phyloP scores from a whole-genome alignment of 2,797 vertebrate genomes.

The Chanos chanos region DNA sequence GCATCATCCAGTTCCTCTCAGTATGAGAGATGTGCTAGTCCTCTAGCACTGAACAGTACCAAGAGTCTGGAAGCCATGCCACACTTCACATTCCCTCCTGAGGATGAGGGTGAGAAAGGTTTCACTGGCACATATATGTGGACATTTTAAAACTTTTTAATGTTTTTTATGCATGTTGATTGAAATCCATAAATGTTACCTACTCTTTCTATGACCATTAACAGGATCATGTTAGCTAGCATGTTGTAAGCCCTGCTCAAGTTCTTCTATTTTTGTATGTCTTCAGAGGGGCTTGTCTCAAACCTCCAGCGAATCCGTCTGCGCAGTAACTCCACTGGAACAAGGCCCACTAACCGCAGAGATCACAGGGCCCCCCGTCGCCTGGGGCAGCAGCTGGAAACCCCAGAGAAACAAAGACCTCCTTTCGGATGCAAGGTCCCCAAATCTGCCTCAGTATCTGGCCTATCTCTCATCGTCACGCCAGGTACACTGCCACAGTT shows the following conservation, averaged over 20 bases:
- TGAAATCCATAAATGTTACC: too few species aligned
- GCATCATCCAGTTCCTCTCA: constrained; percentile 81
- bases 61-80: constrained; percentile 85
- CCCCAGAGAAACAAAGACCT: constrained; percentile 69
- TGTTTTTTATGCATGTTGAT: too few species aligned
- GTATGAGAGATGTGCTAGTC: constrained; percentile 76
- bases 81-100: constrained; percentile 81
- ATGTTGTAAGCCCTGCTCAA: too few species aligned
- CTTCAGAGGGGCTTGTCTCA: constrained; percentile 61
- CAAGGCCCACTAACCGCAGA: constrained; percentile 74
- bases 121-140: background rate
- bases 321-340: constrained; percentile 88
- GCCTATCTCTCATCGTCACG: constrained; percentile 86
- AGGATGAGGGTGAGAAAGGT: constrained; percentile 76
- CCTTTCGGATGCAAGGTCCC: constrained; percentile 71
- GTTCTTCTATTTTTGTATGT: background rate
- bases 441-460: constrained; percentile 87
- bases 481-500: too few species aligned
- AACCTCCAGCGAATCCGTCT: constrained; percentile 81
- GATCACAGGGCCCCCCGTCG: constrained; percentile 66
- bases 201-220: too few species aligned
- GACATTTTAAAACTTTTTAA: background rate
- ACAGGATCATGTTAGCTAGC: too few species aligned
- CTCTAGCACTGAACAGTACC: constrained; percentile 74
- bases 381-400: constrained; percentile 70